phyloP scores from a whole-genome alignment of 1,140 invertebrate genomes.

The Drosophila kikkawai region DNA sequence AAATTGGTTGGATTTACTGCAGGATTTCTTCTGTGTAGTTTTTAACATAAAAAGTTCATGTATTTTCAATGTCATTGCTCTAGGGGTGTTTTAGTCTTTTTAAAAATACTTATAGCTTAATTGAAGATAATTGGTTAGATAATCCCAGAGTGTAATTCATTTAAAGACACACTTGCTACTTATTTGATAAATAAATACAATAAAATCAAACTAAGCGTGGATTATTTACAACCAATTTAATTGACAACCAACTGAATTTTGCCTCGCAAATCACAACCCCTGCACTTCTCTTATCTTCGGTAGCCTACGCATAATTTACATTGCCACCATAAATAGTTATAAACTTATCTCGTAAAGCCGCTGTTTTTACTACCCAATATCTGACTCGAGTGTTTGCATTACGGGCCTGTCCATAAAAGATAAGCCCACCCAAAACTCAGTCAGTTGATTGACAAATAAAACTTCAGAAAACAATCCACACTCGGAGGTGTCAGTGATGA shows the following conservation, averaged over 20 bases:
- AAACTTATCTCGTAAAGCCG: slow-evolving; percentile 9
- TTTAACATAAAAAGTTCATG: background rate
- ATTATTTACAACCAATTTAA: slow-evolving; percentile 4
- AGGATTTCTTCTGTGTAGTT: background rate
- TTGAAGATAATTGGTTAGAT: no score
- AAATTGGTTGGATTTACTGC: no score
- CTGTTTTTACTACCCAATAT: slow-evolving; percentile 25
- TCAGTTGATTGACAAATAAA: slow-evolving; percentile 68
- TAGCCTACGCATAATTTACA: slow-evolving; percentile 9
- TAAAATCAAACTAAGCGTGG: background rate
- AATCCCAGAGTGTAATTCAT: no score
- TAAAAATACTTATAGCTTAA: background rate
- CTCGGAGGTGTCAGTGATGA: slow-evolving; percentile 50
- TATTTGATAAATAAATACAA: background rate
- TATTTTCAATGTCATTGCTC: background rate
- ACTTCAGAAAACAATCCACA: slow-evolving; percentile 45
- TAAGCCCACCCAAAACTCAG: slow-evolving; percentile 42
- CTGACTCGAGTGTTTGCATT: slow-evolving; percentile 13
- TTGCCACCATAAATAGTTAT: slow-evolving; percentile 8
- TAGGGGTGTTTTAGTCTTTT: background rate
- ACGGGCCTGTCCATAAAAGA: slow-evolving; percentile 30
- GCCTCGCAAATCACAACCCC: background rate
- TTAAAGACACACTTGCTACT: background rate
- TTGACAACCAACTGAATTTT: no score
- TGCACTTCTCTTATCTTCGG: background rate